Evolutionary conservation across 2,888 invertebrate species (phyloP).

Genomic region (Peribatodes rhomboidaria): DNA sequence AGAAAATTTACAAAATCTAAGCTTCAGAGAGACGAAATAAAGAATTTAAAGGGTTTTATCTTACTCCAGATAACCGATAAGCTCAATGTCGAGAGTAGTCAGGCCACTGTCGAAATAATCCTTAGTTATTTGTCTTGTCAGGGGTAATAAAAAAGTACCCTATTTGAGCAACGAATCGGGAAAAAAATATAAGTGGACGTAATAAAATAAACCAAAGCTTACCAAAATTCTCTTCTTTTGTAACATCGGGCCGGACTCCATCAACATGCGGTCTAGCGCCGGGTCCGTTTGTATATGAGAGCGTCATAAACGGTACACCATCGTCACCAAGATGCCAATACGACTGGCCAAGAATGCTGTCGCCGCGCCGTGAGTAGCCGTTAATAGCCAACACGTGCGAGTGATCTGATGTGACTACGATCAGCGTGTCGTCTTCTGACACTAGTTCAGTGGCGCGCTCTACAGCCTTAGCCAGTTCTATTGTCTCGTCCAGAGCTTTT

Average conservation of each 20-base stretch:
- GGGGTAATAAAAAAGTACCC: too few species aligned
- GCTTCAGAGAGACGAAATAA: too few species aligned
- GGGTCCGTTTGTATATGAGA: constrained; percentile 89
- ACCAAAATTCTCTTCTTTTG: constrained; percentile 66
- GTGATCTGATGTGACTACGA: constrained; percentile 93
- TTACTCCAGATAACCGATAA: too few species aligned
- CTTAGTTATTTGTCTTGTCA: too few species aligned
- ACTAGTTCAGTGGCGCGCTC: constrained; percentile 71
- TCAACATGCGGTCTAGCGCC: constrained; percentile 73
- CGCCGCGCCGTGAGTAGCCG: constrained; percentile 88
- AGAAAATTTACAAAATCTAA: too few species aligned
- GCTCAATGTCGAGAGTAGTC: too few species aligned
- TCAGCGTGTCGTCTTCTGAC: constrained; percentile 89
- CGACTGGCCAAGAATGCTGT: constrained; percentile 69
- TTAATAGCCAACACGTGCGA: constrained; percentile 90
- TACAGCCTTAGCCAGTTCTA: constrained; percentile 89
- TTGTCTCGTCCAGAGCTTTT: constrained; percentile 89
- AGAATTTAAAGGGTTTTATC: too few species aligned
- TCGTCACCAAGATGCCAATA: constrained; percentile 75
- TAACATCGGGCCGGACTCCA: constrained; percentile 75
- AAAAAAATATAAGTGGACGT: too few species aligned
- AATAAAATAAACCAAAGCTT: constrained; percentile 30
- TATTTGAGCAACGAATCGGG: too few species aligned
- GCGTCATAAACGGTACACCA: constrained; percentile 85
- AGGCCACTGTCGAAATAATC: too few species aligned